phyloP scores from a whole-genome alignment of 1,140 invertebrate species.

The Brachionus koreanus region DNA sequence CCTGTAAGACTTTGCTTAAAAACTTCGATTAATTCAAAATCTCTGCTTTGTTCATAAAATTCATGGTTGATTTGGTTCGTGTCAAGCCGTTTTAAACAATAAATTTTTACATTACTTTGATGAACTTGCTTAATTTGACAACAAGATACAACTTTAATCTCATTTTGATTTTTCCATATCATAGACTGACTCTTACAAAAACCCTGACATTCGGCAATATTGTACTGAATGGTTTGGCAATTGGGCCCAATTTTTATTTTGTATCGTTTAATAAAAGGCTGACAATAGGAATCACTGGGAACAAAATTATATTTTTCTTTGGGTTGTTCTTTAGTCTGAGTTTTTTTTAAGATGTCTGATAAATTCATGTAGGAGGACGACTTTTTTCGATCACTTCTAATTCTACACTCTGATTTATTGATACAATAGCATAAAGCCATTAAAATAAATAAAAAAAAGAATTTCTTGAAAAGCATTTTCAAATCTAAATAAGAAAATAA shows the following conservation, averaged over 20 bases:
- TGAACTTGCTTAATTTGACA: constrained; percentile 1
- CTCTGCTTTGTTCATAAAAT: not conserved
- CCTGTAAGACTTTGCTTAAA: constrained; percentile 12
- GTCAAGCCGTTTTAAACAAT: constrained; percentile 1
- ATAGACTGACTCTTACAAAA: constrained; percentile 40
- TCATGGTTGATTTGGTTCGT: not conserved
- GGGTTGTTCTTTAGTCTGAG: not conserved
- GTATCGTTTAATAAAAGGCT: not conserved
- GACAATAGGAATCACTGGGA: not conserved
- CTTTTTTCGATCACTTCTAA: not conserved
- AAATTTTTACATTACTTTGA: not conserved
- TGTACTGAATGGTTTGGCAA: constrained; percentile 26
- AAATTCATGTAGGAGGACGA: constrained; percentile 15
- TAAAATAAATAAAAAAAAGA: not conserved
- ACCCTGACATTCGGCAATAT: constrained; percentile 26
- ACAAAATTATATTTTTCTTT: not conserved
- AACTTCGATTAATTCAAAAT: not conserved
- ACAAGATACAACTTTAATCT: constrained; percentile 13
- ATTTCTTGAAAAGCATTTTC: not conserved
- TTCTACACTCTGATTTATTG: not conserved
- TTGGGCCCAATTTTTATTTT: not conserved
- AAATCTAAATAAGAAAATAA: not conserved
- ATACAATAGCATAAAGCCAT: not conserved
- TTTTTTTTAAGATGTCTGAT: not conserved
- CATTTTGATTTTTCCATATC: constrained; percentile 26